Conservation (phyloP, 1,140 invertebrate genomes). For the Lasaia peninsularis region DNA sequence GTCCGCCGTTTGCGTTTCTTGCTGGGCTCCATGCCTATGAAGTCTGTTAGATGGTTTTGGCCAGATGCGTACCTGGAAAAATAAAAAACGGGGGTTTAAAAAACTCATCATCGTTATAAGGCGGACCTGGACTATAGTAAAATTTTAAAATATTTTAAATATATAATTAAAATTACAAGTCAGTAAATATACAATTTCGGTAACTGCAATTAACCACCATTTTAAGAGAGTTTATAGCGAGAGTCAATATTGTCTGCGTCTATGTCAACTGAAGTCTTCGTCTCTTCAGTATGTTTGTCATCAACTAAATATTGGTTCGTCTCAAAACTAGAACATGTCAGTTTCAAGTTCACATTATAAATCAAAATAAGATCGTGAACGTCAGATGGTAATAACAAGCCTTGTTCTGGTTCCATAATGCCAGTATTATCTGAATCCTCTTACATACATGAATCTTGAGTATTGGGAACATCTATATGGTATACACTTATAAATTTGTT, state of each 20-base stretch:
- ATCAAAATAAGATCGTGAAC: constrained; percentile 39
- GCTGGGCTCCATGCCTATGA: constrained; percentile 96
- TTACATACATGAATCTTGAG: constrained; percentile 56
- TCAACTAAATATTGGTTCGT: neutral
- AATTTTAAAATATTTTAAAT: too few relatives aligned
- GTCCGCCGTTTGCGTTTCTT: constrained; percentile 97
- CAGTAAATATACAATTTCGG: too few relatives aligned
- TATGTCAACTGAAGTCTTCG: too few relatives aligned
- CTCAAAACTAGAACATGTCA: constrained; percentile 22
- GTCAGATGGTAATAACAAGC: constrained; percentile 49
- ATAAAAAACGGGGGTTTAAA: constrained; percentile 11
- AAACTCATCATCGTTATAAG: too few relatives aligned
- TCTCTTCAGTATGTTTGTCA: too few relatives aligned
- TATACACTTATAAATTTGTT: too few relatives aligned
- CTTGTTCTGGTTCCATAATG: constrained; percentile 66
- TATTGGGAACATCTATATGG: constrained; percentile 7
- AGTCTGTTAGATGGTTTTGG: constrained; percentile 94
- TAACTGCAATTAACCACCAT: too few relatives aligned
- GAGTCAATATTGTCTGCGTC: too few relatives aligned
- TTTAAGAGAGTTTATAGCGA: too few relatives aligned
- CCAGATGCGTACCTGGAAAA: constrained; percentile 89
- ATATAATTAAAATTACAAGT: too few relatives aligned
- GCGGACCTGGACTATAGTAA: too few relatives aligned
- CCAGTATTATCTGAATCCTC: constrained; percentile 43
- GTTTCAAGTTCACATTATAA: constrained; percentile 54